Evolutionary conservation across 2,113 vertebrate species (phyloP).

Genomic region (Barnardius zonarius): DNA sequence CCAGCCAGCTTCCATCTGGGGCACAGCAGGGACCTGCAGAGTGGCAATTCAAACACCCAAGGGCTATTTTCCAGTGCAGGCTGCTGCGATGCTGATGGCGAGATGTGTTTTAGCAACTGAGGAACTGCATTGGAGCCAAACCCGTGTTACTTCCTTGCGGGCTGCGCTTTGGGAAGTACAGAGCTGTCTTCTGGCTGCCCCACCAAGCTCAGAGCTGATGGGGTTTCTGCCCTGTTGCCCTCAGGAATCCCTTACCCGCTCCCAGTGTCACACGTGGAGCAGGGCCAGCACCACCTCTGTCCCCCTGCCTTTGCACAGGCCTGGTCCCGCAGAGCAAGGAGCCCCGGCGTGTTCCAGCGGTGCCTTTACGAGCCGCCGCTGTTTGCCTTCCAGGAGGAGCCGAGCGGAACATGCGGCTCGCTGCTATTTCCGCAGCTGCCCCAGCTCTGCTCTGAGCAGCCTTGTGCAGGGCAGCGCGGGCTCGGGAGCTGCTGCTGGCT

Average conservation of each 20-base stretch:
- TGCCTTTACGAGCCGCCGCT: slow-evolving; percentile 40
- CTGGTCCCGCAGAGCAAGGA: rapidly evolving
- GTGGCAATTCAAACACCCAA: background rate
- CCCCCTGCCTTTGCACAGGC: background rate
- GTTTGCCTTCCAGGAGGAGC: slow-evolving; percentile 18
- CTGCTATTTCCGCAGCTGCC: slow-evolving; percentile 47
- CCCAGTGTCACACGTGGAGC: rapidly evolving
- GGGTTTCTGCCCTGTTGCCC: background rate
- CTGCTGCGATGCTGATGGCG: background rate
- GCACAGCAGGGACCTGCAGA: background rate
- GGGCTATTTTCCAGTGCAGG: background rate
- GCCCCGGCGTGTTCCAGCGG: background rate
- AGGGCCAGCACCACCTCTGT: background rate
- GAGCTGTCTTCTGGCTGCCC: background rate
- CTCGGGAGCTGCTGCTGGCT: slow-evolving; percentile 24
- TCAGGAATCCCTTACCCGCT: background rate
- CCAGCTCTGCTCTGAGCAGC: slow-evolving; percentile 25
- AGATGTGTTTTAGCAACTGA: background rate
- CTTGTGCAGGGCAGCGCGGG: slow-evolving; percentile 20
- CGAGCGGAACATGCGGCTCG: slow-evolving; percentile 35
- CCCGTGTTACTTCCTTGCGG: background rate
- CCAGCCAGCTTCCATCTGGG: rapidly evolving
- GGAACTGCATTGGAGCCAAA: background rate
- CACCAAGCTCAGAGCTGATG: background rate
- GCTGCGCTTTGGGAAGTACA: background rate